Evolutionary conservation across 2,797 vertebrate genomes (phyloP), one percentile per base, ranked within the genome.

Genomic region (Artibeus lituratus): DNA sequence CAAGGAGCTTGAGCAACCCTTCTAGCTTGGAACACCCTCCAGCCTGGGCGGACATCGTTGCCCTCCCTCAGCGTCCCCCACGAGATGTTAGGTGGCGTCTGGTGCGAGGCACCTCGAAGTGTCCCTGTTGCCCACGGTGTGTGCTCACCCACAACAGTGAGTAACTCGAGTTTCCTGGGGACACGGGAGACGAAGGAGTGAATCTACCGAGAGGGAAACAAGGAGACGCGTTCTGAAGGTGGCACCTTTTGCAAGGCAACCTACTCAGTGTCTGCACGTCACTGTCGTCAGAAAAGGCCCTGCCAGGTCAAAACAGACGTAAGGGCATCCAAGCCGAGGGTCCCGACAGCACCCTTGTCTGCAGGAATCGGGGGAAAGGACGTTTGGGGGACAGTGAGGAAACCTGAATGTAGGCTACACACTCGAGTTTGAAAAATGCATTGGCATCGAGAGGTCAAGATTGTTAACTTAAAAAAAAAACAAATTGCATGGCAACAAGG

Each of bases 21-120:
- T 18, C 16, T 3, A 37, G 16, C 35, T 5, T 35, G 10, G 72
- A 19, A 3, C 32, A 21, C 15, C 42, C 32, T 39, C 10, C 39
- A 16, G 47, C 14, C 39, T n/a, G 5, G 32, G 1, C 7, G 35
- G 73, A 9, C 6, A 44, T 44, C 44, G 9, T 10, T 44, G 44
- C 44, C 44, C 44, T 44, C 44, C 44, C 5, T 6, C 44, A 7
- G 44, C 44, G 42, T 44, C 44, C 6, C 44, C 44, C 44, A 44
- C 44, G 44, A 84, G 69, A 8, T 15, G n/a, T 19, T 12, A 8
- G 0, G 2, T 10, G 29, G 39, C 7, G 29, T 55, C 65, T n/a
- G 26, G 10, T 7, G n/a, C 14, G 39, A 53, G 0, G 0, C 12
- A 8, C 3, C 0, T 0, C 10, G 16, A 42, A 44, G 29, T 5